Percentiles rank a stretch among this genome's conserved stretches.
Conservation (phyloP, 2,113 vertebrate genomes). For the Leucosticte australis region DNA sequence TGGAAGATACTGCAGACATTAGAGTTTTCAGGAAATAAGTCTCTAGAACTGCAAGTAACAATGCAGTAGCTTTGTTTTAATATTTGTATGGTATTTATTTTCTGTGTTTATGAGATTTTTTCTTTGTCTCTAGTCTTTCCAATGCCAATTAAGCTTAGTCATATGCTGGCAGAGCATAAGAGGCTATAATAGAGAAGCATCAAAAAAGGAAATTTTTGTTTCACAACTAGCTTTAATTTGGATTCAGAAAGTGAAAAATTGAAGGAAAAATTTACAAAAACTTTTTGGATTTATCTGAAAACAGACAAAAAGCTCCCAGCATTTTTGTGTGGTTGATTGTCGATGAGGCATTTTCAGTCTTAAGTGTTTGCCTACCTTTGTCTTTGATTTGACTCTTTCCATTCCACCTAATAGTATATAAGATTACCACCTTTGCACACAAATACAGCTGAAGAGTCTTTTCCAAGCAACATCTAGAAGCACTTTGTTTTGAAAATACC, state of each 20-base stretch:
- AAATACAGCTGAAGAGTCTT: background rate
- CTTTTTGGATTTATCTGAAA: background rate
- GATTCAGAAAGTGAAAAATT: background rate
- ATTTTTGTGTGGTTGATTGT: background rate
- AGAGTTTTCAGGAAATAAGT: conserved; percentile 29
- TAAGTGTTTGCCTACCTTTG: background rate
- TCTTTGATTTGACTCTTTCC: background rate
- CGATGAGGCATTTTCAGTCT: background rate
- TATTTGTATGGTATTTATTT: conserved; percentile 10
- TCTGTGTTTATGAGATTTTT: conserved; percentile 20
- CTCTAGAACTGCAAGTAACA: background rate
- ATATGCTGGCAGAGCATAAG: background rate
- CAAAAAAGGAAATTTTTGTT: background rate
- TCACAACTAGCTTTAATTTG: background rate
- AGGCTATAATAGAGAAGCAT: background rate
- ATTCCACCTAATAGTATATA: background rate
- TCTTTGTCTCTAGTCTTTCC: background rate
- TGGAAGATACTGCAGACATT: background rate
- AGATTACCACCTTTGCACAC: background rate
- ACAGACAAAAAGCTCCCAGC: background rate
- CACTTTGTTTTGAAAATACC: background rate
- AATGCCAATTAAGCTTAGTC: background rate
- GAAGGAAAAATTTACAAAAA: background rate
- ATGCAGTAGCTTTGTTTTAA: conserved; percentile 24
- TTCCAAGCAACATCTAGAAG: background rate